Percentiles rank a stretch among this genome's conserved stretches.
phyloP scores from a whole-genome alignment of 2,888 invertebrate species.

The Thereva nobilitata region DNA sequence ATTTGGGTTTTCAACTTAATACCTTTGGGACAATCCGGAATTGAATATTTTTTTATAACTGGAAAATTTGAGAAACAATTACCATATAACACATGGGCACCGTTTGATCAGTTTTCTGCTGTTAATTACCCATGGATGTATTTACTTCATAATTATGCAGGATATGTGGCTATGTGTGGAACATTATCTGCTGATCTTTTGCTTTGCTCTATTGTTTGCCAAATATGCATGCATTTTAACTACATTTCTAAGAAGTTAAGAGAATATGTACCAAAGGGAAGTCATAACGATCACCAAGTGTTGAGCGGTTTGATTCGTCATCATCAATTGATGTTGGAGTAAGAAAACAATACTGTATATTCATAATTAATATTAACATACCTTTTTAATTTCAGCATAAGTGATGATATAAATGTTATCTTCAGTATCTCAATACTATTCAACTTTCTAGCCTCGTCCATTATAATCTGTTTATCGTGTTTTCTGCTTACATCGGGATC shows the following conservation, averaged over 20 bases:
- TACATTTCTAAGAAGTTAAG: slow-evolving; percentile 45
- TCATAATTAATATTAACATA: background rate
- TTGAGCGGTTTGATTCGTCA: slow-evolving; percentile 45
- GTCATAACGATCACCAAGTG: slow-evolving; percentile 43
- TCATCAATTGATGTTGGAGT: slow-evolving; percentile 48
- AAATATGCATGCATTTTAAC: slow-evolving; percentile 54
- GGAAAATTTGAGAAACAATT: slow-evolving; percentile 27
- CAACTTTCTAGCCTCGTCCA: slow-evolving; percentile 51
- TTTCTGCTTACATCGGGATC: slow-evolving; percentile 52
- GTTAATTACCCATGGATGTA: slow-evolving; percentile 47
- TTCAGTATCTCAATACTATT: slow-evolving; percentile 51
- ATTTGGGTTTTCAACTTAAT: slow-evolving; percentile 52
- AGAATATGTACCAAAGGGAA: slow-evolving; percentile 41
- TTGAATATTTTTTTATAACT: slow-evolving; percentile 26
- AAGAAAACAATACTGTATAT: slow-evolving; percentile 18
- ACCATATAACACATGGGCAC: slow-evolving; percentile 43
- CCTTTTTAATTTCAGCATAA: slow-evolving; percentile 41
- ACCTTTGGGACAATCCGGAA: slow-evolving; percentile 32
- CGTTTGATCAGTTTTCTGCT: slow-evolving; percentile 43
- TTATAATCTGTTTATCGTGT: slow-evolving; percentile 53
- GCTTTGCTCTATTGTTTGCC: slow-evolving; percentile 49
- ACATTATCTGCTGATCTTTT: slow-evolving; percentile 51
- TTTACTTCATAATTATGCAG: slow-evolving; percentile 47
- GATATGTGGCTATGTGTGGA: slow-evolving; percentile 48
- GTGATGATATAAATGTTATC: slow-evolving; percentile 47